Evolutionary conservation across 2,797 vertebrate species (phyloP), one percentile per base, ranked within the genome.

Genomic region (Sorex maritimensis): DNA sequence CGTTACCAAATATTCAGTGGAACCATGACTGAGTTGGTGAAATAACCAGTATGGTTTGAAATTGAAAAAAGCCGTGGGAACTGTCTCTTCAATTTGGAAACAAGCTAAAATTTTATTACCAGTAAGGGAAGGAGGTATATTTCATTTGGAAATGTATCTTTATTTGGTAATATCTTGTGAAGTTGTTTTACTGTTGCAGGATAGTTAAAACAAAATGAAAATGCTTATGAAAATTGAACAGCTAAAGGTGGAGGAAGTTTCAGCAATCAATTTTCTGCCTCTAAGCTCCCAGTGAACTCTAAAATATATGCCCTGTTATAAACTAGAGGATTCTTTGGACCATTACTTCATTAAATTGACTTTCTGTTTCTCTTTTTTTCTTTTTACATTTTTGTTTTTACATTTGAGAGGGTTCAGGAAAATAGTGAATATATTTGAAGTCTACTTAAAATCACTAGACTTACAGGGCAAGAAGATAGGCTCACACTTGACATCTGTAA

Each of bases 371-470:
- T 44, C 41, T 44, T 44, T 44, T 44, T 44, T 44, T 44, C 41
- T 7, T 44, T 44, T 44, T 44, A 44, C 41, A 3, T 44, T 44
- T 44, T 44, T 44, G 2, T 44, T 7, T 73, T 0, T 81, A 44
- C 41, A 44, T 89, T 94, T 65, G 24, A 90, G 85, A 75, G 11
- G 3, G 13, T 80, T 81, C 30, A 77, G 82, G 28, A 92, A 86
- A 68, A 91, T 46, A 46, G 24, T 78, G 68, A 91, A 77, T 24
- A 88, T 28, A 44, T 38, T 6, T 80, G 71, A n/a, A 91, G 90
- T 61, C 11, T 79, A 91, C 91, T 77, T 90, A 68, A 90, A 73
- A 41, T 55, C 82, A 69, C 30, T 85, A 49, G 30, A 92, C 81
- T 81, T 75, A 93, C 34, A 30, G 4, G 81, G 74, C 1, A 75